A percentile compares a stretch with the other conserved stretches of the same genome.
phyloP scores from a whole-genome alignment of 2,888 invertebrate species.

The Cryptophagus acutangulus region DNA sequence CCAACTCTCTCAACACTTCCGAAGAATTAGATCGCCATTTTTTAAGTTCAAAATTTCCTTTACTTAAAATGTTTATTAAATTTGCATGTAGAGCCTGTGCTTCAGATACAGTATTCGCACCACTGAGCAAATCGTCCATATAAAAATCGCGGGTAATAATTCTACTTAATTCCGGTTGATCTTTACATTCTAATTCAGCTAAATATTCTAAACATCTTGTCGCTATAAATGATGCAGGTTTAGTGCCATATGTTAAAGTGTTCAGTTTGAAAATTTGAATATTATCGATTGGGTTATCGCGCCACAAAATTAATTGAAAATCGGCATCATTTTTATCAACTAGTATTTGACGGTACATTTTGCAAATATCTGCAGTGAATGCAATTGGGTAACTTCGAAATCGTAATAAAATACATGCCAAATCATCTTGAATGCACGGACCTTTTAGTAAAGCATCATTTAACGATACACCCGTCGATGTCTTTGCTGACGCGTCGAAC shows the following conservation, averaged over 20 bases:
- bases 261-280: slow-evolving; percentile 4
- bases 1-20: neutral
- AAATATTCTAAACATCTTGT: slow-evolving; percentile 6
- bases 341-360: neutral
- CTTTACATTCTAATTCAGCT: neutral
- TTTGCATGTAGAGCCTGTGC: slow-evolving; percentile 7
- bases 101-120: too few species aligned
- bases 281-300: neutral
- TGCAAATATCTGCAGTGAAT: neutral
- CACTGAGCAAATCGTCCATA: too few species aligned
- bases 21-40: slow-evolving; percentile 13
- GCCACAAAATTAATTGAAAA: neutral
- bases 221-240: slow-evolving; percentile 13
- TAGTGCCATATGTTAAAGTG: slow-evolving; percentile 14
- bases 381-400: neutral
- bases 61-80: too few species aligned
- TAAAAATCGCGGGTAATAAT: too few species aligned
- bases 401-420: neutral
- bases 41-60: too few species aligned
- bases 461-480: neutral
- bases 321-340: neutral
- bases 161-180: neutral
- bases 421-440: neutral
- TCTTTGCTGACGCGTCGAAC: neutral
- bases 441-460: neutral